phyloP scores from a whole-genome alignment of 2,888 invertebrate genomes.

The Linnaemya vulpina region DNA sequence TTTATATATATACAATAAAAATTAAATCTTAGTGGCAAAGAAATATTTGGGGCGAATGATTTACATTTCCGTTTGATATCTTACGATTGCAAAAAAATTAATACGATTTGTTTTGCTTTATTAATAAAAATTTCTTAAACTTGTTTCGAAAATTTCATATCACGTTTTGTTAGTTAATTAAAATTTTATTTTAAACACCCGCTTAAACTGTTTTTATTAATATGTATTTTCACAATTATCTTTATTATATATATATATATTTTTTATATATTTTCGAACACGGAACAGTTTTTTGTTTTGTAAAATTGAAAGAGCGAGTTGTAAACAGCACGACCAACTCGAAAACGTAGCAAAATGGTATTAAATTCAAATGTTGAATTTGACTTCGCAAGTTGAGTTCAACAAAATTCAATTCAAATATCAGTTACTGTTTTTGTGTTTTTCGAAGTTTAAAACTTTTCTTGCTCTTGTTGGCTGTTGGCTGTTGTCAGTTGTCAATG shows the following conservation, averaged over 20 bases:
- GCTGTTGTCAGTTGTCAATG: neutral
- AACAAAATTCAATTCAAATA: conserved; percentile 58
- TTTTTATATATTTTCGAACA: conserved; percentile 63
- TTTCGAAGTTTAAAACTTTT: conserved; percentile 63
- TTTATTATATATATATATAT: conserved; percentile 7
- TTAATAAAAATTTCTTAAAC: conserved; percentile 31
- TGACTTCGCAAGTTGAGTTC: conserved; percentile 79
- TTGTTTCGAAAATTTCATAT: conserved; percentile 56
- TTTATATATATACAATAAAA: conserved; percentile 16
- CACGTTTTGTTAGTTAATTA: conserved; percentile 39
- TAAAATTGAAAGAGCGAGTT: conserved; percentile 58
- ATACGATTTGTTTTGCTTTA: conserved; percentile 29
- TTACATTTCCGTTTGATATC: conserved; percentile 80
- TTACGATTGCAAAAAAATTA: conserved; percentile 42
- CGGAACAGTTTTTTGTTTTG: conserved; percentile 62
- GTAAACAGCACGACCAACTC: conserved; percentile 80
- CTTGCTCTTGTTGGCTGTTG: conserved; percentile 33
- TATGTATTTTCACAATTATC: conserved; percentile 42
- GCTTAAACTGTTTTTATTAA: conserved; percentile 43
- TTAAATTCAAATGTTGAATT: conserved; percentile 80
- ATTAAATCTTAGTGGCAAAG: conserved; percentile 53
- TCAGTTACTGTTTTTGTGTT: conserved; percentile 54
- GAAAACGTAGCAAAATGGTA: conserved; percentile 82
- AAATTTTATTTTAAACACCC: conserved; percentile 58
- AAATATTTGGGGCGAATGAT: conserved; percentile 79